Conservation (phyloP, 2,888 invertebrate genomes). For the Aspidapion aeneum region DNA sequence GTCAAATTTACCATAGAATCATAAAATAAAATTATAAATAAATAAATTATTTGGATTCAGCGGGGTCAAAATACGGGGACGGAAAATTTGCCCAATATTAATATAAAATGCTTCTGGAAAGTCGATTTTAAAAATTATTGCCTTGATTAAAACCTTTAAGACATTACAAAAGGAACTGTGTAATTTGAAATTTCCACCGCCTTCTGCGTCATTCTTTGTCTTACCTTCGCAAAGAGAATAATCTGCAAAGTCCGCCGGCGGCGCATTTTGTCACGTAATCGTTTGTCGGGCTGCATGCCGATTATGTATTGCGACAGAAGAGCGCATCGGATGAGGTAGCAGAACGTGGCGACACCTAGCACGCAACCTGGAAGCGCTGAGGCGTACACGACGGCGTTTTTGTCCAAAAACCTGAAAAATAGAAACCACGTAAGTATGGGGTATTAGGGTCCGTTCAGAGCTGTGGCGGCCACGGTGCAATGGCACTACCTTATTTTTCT, state of each 20-base stretch:
- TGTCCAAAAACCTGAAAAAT: conserved; percentile 52
- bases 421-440: too few relatives aligned
- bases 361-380: conserved; percentile 46
- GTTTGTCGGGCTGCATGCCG: conserved; percentile 57
- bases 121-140: neutral
- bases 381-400: conserved; percentile 52
- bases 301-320: conserved; percentile 57
- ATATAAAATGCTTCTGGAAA: neutral
- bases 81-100: neutral
- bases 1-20: too few relatives aligned
- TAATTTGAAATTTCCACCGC: too few relatives aligned
- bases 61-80: too few relatives aligned
- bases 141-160: too few relatives aligned
- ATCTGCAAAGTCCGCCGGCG: conserved; percentile 56
- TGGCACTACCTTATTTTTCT: too few relatives aligned
- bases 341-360: conserved; percentile 33
- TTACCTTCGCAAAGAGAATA: conserved; percentile 57
- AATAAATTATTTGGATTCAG: too few relatives aligned
- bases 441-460: too few relatives aligned
- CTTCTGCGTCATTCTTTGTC: too few relatives aligned
- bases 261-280: conserved; percentile 58
- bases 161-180: too few relatives aligned
- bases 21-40: too few relatives aligned
- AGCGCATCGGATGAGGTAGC: conserved; percentile 48
- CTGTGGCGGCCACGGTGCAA: too few relatives aligned